Conservation (phyloP, 2,113 vertebrate genomes). For the Lasiurus cinereus region DNA sequence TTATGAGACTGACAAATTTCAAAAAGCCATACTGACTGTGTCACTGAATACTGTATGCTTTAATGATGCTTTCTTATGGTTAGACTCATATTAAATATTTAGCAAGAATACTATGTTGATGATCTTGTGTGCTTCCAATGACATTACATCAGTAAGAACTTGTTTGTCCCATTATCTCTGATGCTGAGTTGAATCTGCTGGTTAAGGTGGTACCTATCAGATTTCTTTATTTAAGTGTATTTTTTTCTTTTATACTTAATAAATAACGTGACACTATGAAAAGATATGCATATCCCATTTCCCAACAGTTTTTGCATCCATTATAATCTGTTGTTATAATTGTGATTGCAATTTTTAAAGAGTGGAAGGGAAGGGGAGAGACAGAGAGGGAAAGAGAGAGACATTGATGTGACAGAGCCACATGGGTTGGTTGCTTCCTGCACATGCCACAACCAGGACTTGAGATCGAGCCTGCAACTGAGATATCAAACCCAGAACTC, state of each 20-base stretch:
- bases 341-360: neutral
- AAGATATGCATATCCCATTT: neutral
- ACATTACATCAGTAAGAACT: neutral
- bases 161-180: neutral
- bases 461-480: no score
- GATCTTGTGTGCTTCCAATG: neutral
- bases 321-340: neutral
- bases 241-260: neutral
- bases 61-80: neutral
- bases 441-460: no score
- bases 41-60: neutral
- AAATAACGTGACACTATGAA: neutral
- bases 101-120: neutral
- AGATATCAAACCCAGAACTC: no score
- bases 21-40: neutral
- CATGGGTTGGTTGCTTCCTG: no score
- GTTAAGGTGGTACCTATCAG: neutral
- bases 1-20: neutral
- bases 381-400: no score
- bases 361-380: no score
- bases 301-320: neutral
- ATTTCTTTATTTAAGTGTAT: constrained; percentile 18
- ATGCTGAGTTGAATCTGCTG: neutral
- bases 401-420: no score
- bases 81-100: neutral